Conservation (phyloP, 2,888 invertebrate species). For the Oegoconia quadripuncta region DNA sequence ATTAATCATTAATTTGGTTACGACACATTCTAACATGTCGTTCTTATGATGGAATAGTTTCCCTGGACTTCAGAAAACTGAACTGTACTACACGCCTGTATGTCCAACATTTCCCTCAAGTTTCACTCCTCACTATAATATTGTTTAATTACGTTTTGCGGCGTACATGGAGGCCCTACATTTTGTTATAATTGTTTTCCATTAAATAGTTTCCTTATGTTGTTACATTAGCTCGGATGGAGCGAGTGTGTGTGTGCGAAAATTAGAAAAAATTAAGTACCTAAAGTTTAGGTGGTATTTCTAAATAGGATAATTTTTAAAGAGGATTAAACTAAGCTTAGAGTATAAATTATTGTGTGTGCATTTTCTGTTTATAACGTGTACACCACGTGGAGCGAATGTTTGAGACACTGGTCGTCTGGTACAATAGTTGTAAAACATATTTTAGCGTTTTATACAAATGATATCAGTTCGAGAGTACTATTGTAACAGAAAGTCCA, state of each 20-base stretch:
- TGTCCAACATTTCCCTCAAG: too few species aligned
- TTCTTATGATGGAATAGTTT: too few species aligned
- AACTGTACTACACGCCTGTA: too few species aligned
- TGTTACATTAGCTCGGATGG: conserved; percentile 39
- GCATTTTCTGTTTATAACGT: conserved; percentile 69
- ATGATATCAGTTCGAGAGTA: conserved; percentile 71
- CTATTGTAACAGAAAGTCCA: conserved; percentile 79
- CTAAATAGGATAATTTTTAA: conserved; percentile 67
- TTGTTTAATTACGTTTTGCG: conserved; percentile 38
- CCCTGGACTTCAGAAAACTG: too few species aligned
- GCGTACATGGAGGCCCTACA: conserved; percentile 31
- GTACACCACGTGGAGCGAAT: conserved; percentile 52
- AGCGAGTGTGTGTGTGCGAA: conserved; percentile 58
- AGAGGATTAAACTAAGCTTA: conserved; percentile 65
- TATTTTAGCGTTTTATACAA: conserved; percentile 76
- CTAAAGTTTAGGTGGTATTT: conserved; percentile 65
- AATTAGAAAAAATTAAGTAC: conserved; percentile 63
- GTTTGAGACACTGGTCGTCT: conserved; percentile 52
- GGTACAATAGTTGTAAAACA: conserved; percentile 69
- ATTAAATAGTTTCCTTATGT: conserved; percentile 38
- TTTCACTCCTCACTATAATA: conserved; percentile 23
- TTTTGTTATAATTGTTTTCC: conserved; percentile 54
- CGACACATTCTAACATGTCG: too few species aligned
- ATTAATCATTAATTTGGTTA: too few species aligned
- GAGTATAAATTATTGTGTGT: conserved; percentile 76